phyloP scores from a whole-genome alignment of 2,888 invertebrate species.

The Pardosa pseudoannulata region DNA sequence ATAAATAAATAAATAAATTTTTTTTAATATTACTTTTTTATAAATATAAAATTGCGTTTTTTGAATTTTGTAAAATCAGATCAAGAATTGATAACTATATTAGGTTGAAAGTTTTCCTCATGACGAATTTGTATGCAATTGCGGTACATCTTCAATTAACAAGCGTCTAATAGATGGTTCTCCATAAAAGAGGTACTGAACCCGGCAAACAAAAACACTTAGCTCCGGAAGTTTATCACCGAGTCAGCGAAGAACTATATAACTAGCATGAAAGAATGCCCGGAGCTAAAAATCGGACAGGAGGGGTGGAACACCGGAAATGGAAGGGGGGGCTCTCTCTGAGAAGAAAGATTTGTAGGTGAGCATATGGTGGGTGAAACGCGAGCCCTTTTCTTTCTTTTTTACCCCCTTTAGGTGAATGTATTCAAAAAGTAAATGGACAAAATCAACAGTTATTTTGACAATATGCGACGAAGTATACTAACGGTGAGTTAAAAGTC shows the following conservation, averaged over 20 bases:
- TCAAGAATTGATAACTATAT: no score
- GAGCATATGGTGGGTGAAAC: slow-evolving; percentile 60
- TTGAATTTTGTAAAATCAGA: no score
- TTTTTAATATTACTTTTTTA: no score
- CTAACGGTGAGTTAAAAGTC: no score
- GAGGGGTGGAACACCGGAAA: slow-evolving; percentile 36
- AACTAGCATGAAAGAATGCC: not conserved
- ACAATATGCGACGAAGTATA: no score
- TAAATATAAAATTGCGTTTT: no score
- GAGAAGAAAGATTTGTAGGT: slow-evolving; percentile 48
- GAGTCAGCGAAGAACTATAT: slow-evolving; percentile 46
- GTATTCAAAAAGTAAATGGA: not conserved
- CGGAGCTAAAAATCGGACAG: slow-evolving; percentile 2
- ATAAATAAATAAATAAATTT: no score
- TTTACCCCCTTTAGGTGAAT: not conserved
- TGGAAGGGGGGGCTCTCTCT: slow-evolving; percentile 28
- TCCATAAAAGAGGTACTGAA: not conserved
- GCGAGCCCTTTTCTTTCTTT: not conserved
- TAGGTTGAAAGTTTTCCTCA: no score
- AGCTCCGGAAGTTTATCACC: slow-evolving; percentile 58
- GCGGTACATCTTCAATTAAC: no score
- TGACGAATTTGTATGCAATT: no score
- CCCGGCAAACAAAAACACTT: not conserved
- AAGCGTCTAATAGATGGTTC: no score
- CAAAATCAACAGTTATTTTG: slow-evolving; percentile 42